A percentile compares a stretch with the other conserved stretches of the same genome.
Conservation (phyloP, 2,113 vertebrate species). For the Irena cyanogastra region DNA sequence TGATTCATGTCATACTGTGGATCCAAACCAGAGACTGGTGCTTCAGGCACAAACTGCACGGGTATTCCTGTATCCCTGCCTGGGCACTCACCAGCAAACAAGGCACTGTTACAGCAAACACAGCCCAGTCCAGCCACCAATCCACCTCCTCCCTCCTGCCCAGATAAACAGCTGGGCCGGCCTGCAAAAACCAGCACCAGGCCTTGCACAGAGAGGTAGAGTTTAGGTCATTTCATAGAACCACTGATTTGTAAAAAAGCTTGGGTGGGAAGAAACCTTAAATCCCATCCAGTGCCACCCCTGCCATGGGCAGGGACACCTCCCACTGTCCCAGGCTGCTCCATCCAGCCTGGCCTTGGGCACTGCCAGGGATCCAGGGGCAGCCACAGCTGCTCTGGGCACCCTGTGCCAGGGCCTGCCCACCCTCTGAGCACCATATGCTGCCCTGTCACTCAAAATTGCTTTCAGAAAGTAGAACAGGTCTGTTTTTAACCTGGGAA, state of each 20-base stretch:
- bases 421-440: neutral
- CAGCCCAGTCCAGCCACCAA: neutral
- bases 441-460: neutral
- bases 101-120: neutral
- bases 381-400: neutral
- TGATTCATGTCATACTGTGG: neutral
- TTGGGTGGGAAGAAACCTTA: neutral
- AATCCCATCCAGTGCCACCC: rapidly evolving
- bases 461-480: neutral
- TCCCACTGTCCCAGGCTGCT: neutral
- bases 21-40: neutral
- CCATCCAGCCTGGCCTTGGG: neutral
- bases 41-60: neutral
- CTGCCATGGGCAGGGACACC: neutral
- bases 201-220: neutral
- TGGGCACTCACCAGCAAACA: neutral
- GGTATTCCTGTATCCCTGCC: neutral
- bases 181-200: neutral
- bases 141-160: neutral
- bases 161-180: neutral
- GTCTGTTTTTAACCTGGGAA: neutral
- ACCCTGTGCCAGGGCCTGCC: neutral
- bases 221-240: neutral
- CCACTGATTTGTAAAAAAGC: neutral
- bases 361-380: neutral